Conservation (phyloP, 30 jellyfish, hydroid and myxozoan genomes). For the Aurelia coerulea region DNA sequence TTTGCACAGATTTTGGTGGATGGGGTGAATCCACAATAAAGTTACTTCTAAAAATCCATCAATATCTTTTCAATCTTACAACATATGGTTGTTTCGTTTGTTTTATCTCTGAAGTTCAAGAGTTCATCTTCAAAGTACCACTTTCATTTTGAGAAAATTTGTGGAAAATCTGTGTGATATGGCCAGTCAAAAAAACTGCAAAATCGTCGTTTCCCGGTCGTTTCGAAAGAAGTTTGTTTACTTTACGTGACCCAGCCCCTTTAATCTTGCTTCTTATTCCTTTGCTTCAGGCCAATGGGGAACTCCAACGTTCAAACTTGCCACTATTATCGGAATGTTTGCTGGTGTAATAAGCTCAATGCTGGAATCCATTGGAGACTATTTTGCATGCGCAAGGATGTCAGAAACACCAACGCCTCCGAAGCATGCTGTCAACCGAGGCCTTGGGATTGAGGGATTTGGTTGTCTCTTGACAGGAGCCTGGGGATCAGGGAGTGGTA, state of each 20-base stretch:
- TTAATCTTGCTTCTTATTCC: neutral
- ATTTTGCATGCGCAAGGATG: slow-evolving; percentile 92
- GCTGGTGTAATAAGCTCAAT: slow-evolving; percentile 93
- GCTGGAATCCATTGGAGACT: slow-evolving; percentile 95
- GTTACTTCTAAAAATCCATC: too few relatives aligned
- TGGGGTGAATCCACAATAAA: too few relatives aligned
- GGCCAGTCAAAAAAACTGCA: too few relatives aligned
- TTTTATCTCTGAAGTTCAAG: too few relatives aligned
- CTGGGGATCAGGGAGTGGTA: slow-evolving; percentile 97
- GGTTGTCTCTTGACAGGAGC: slow-evolving; percentile 94
- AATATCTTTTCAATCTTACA: too few relatives aligned
- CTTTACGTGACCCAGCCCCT: too few relatives aligned
- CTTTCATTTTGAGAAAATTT: too few relatives aligned
- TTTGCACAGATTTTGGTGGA: too few relatives aligned
- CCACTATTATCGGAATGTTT: slow-evolving; percentile 91
- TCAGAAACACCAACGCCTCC: slow-evolving; percentile 99
- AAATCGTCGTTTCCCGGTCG: fast-evolving
- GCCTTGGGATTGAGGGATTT: slow-evolving; percentile 89
- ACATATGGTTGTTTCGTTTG: too few relatives aligned
- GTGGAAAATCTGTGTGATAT: too few relatives aligned
- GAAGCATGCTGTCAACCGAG: slow-evolving; percentile 90
- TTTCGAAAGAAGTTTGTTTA: neutral
- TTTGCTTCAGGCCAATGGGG: slow-evolving; percentile 95
- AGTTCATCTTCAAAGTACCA: too few relatives aligned
- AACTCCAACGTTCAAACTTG: slow-evolving; percentile 68